These are phyloP conservation scores for Hyposmocoma kahamanoa DNA, from an alignment of 1,140 invertebrate species.

Conservation along the genomic window DNA sequence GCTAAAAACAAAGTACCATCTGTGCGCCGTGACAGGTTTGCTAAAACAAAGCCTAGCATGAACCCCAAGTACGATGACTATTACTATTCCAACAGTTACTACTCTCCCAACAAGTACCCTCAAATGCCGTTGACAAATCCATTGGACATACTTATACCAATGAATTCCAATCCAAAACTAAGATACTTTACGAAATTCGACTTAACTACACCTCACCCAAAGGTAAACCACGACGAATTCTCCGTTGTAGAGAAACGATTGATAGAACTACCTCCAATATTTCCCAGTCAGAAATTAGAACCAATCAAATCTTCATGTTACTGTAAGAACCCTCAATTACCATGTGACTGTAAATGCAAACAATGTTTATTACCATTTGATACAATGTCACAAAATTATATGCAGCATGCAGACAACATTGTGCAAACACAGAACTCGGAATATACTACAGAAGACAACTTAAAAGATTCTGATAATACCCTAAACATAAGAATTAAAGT, in stretches of 20 bases:
- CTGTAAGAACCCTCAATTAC: conserved; percentile 39
- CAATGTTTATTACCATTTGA: conserved; percentile 35
- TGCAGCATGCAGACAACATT: not conserved
- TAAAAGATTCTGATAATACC: conserved; percentile 22
- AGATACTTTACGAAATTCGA: conserved; percentile 17
- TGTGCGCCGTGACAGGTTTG: conserved; percentile 40
- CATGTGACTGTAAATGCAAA: conserved; percentile 48
- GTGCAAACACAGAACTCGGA: not conserved
- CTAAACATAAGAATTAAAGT: conserved; percentile 50
- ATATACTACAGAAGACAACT: not conserved
- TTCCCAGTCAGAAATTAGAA: conserved; percentile 9
- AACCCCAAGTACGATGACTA: conserved; percentile 22
- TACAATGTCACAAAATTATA: conserved; percentile 6
- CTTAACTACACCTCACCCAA: conserved; percentile 5
- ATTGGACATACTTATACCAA: conserved; percentile 32
- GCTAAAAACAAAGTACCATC: conserved; percentile 54
- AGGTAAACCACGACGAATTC: conserved; percentile 14
- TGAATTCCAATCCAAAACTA: conserved; percentile 19
- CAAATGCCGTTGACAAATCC: conserved; percentile 19
- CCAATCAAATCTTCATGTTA: conserved; percentile 28
- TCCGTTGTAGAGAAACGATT: conserved; percentile 6
- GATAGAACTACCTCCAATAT: conserved; percentile 14
- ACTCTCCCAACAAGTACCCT: conserved; percentile 2
- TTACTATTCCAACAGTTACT: conserved; percentile 8
- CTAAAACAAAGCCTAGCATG: conserved; percentile 28